phyloP scores from a whole-genome alignment of 1,140 invertebrate species.

The Plectrocnemia conspersa region DNA sequence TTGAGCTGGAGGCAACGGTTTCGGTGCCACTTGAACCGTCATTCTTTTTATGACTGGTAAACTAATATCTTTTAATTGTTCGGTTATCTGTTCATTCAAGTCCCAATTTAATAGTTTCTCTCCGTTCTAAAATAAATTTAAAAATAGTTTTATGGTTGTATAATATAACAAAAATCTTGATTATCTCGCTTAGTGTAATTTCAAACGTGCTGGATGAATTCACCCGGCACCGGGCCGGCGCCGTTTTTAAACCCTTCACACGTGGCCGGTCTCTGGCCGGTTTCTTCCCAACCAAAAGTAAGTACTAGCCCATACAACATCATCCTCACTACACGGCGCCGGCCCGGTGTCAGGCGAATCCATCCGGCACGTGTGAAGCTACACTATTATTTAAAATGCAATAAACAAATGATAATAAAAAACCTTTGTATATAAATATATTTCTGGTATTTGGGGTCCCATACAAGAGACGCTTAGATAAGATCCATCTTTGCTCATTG shows the following conservation, averaged over 20 bases:
- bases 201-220: too few species aligned
- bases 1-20: conserved; percentile 57
- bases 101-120: conserved; percentile 53
- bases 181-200: not conserved
- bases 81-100: conserved; percentile 52
- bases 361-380: too few species aligned
- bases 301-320: too few species aligned
- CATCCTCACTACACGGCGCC: too few species aligned
- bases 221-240: too few species aligned
- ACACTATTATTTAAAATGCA: not conserved
- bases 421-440: conserved; percentile 44
- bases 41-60: conserved; percentile 57
- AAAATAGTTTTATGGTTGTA: conserved; percentile 1
- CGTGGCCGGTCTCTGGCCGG: too few species aligned
- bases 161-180: not conserved
- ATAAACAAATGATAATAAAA: conserved; percentile 26
- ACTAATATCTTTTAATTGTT: conserved; percentile 50
- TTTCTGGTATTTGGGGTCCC: conserved; percentile 52
- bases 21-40: conserved; percentile 53
- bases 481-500: conserved; percentile 62
- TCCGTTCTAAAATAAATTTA: conserved; percentile 40
- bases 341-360: too few species aligned
- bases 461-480: conserved; percentile 69
- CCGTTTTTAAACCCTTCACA: too few species aligned
- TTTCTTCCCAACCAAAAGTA: too few species aligned